phyloP scores from a whole-genome alignment of 2,888 invertebrate genomes.

The Mellilla xanthometata region DNA sequence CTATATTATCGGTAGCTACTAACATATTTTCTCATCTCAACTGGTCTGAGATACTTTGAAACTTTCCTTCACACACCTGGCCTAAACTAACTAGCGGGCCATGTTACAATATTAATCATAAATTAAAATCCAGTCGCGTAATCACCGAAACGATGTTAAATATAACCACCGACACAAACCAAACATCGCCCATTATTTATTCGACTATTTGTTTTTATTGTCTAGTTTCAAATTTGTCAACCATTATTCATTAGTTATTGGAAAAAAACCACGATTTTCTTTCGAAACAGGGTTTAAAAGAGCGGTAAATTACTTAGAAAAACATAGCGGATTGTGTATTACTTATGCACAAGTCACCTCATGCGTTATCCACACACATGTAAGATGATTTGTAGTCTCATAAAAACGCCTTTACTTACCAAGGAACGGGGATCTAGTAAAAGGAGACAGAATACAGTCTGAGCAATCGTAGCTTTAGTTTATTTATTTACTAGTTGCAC shows the following conservation, averaged over 20 bases:
- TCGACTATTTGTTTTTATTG: conserved; percentile 14
- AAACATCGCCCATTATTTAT: conserved; percentile 14
- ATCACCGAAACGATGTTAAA: conserved; percentile 9
- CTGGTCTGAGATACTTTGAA: too few species aligned
- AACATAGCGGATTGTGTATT: conserved; percentile 35
- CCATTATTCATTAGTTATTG: conserved; percentile 38
- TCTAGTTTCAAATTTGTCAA: conserved; percentile 32
- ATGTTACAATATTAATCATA: conserved; percentile 6
- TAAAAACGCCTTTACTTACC: conserved; percentile 47
- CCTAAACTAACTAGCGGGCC: conserved; percentile 7
- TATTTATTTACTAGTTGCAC: too few species aligned
- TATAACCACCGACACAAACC: conserved; percentile 5
- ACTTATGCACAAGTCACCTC: conserved; percentile 38
- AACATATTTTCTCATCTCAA: too few species aligned
- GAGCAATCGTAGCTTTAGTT: too few species aligned
- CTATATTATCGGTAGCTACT: too few species aligned
- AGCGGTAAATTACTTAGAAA: conserved; percentile 38
- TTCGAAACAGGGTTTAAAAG: conserved; percentile 16
- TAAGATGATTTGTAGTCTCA: conserved; percentile 52
- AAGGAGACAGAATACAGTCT: too few species aligned
- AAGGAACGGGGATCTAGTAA: conserved; percentile 1
- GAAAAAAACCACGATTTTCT: too few species aligned
- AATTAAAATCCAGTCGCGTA: neutral
- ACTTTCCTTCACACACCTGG: too few species aligned
- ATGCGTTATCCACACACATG: conserved; percentile 39